phyloP scores from a whole-genome alignment of 2,888 invertebrate species.

The Kryphioiulus occultus region DNA sequence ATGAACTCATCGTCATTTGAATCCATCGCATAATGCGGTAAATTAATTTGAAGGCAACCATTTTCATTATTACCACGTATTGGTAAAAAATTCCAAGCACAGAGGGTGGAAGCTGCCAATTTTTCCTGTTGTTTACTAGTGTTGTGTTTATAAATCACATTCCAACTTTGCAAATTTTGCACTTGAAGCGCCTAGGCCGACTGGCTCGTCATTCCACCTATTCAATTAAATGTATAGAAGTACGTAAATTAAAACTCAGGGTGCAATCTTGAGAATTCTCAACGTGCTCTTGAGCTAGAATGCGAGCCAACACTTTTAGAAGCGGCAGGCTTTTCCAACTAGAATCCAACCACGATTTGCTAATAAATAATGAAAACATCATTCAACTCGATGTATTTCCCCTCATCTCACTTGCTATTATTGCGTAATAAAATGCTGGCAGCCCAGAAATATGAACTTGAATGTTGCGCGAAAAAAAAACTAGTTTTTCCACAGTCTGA shows the following conservation, averaged over 20 bases:
- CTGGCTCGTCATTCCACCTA: not conserved
- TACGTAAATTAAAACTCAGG: too few species aligned
- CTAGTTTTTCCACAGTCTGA: not conserved
- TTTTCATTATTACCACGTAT: not conserved
- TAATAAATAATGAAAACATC: slow-evolving; percentile 26
- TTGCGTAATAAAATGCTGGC: slow-evolving; percentile 9
- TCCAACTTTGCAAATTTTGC: not conserved
- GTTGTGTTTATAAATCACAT: too few species aligned
- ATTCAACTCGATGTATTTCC: slow-evolving; percentile 6
- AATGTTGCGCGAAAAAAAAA: not conserved
- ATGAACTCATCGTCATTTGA: not conserved
- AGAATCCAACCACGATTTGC: not conserved
- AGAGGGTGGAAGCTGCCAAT: not conserved
- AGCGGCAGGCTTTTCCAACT: not conserved
- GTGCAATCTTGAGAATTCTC: too few species aligned
- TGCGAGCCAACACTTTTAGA: not conserved
- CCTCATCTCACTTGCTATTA: not conserved
- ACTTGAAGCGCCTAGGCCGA: not conserved
- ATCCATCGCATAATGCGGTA: not conserved
- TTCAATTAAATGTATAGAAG: too few species aligned
- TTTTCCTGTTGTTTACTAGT: not conserved
- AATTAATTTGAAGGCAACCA: not conserved
- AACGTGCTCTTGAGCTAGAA: too few species aligned
- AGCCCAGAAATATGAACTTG: not conserved
- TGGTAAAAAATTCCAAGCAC: not conserved